Base-by-base conservation (phyloP, 2,888 invertebrate species). In the Tenthredo amoena region DNA sequence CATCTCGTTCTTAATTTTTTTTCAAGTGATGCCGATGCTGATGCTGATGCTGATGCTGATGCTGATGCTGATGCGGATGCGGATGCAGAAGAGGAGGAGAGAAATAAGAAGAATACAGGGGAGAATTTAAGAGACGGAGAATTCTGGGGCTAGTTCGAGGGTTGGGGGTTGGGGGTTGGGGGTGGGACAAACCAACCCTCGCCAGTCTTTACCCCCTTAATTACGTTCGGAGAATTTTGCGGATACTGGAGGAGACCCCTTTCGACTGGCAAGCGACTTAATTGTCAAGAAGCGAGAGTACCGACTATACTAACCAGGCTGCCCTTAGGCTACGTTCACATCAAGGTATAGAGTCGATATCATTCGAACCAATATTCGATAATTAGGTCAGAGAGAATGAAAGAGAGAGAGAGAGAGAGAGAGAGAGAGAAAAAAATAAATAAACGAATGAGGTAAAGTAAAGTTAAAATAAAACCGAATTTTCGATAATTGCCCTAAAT, bases 131-230 rank as follows among this genome's bases (percentile, higher is more conserved):
- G 43, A 43, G 74, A 74, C 43, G 40, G 21, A 21, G 43, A 74
- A 43, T n/a, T 40, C n/a, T 62, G 21, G 62, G 71, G 71, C 37
- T 26, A 71, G 34, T 18, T 37, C 18, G n/a, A 72, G 26, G 43
- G 18, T 50, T 2, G 18, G 40, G 40, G 26, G 26, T 1, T 26
- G 26, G 26, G 26, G 26, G 26, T 26, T 26, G 26, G 40, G 40
- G 62, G 40, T 31, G 40, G 62, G 81, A 62, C 81, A 40, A 40
- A n/a, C 62, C 81, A 81, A 62, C 58, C 81, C 21, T 62, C 47
- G n/a, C n/a, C 21, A 81, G 58, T 62, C 81, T 87, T 88, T 87
- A 86, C 85, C 86, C 85, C 86, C 87, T 88, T 89, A 88, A 89
- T 89, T 89, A 89, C 88, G 88, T 88, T 86, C 85, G 50, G 83